Percentiles rank a stretch among this genome's conserved stretches.
Evolutionary conservation across 2,113 vertebrate species (phyloP).

Genomic region (Otis tarda): DNA sequence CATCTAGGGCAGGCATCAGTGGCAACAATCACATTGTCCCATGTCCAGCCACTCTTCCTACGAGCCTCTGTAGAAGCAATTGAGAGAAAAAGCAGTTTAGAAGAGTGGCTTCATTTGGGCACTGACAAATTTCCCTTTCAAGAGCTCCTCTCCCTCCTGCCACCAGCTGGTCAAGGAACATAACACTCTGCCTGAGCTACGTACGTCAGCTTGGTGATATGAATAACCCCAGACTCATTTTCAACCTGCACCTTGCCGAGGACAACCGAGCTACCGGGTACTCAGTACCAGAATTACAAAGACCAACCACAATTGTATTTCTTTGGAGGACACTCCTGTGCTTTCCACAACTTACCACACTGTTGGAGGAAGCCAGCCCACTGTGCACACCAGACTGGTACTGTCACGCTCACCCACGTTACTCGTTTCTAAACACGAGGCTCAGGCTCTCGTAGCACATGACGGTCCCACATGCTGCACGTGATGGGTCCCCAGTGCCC

Average conservation of each 20-base stretch:
- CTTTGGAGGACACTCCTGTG: not conserved
- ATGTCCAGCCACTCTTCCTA: not conserved
- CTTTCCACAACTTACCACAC: not conserved
- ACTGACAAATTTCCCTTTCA: not conserved
- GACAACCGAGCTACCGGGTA: not conserved
- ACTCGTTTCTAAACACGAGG: not conserved
- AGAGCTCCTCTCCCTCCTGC: not conserved
- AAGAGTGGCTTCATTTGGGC: not conserved
- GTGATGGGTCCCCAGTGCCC: fast-evolving
- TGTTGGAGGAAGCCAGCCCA: not conserved
- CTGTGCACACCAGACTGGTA: not conserved
- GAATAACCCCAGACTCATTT: not conserved
- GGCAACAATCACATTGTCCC: not conserved
- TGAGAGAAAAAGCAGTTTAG: not conserved
- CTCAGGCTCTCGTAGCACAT: not conserved
- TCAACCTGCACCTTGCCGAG: not conserved
- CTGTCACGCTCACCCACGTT: not conserved
- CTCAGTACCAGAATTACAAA: not conserved
- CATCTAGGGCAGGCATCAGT: not conserved
- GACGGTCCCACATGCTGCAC: not conserved
- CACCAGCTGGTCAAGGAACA: not conserved
- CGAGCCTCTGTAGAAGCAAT: fast-evolving
- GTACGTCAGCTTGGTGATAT: not conserved
- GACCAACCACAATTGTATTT: not conserved
- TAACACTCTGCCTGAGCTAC: not conserved